Base-by-base conservation (phyloP, 1,140 invertebrate genomes). In the Macrobrachium nipponense region DNA sequence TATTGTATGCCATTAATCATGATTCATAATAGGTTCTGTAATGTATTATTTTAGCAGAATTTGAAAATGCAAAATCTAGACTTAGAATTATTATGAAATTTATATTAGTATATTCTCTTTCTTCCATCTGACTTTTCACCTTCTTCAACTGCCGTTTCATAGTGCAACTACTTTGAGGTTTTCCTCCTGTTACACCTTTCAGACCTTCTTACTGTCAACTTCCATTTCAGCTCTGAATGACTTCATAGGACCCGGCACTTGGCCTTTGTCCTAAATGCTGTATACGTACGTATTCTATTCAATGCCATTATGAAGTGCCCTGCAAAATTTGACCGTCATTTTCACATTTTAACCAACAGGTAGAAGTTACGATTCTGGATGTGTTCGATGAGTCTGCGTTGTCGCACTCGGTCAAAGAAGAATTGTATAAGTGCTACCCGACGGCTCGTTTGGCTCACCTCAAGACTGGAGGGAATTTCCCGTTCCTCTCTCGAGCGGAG, bases 301-400 rank as follows among this genome's bases (percentile, higher is more conserved):
- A n/a, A n/a, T n/a, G n/a, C n/a, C n/a, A 18, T 18, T 23, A 18
- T 72, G 27, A 72, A 72, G 7, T 18, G 36, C 17, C 43, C 14
- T 61, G 18, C 14, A 23, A 18, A 18, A 20, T 6, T 77, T 51
- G 18, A 20, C 20, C 0, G 27, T 36, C 15, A 51, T 80, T 4
- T 61, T 81, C 27, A 20, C 14, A 44, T 62, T 61, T 75, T 18
- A 64, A 17, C 60, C 43, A 18, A 20, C 90, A 94, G 73, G 90
- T 97, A 44, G 93, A 94, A 43, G 93, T 97, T 2, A 98, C 96
- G 6, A 94, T 98, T 68, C 94, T 98, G 90, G 96, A 98, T 92
- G 97, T 98, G 1, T 98, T 97, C 93, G 97, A 98, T 92, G 95
- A 97, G 87, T 96, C 95, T 91, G 97, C 97, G 7, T 91, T 98